These are phyloP conservation scores for Podarcis cretensis DNA, from an alignment of 2,113 vertebrate genomes.

Conservation along the genomic window DNA sequence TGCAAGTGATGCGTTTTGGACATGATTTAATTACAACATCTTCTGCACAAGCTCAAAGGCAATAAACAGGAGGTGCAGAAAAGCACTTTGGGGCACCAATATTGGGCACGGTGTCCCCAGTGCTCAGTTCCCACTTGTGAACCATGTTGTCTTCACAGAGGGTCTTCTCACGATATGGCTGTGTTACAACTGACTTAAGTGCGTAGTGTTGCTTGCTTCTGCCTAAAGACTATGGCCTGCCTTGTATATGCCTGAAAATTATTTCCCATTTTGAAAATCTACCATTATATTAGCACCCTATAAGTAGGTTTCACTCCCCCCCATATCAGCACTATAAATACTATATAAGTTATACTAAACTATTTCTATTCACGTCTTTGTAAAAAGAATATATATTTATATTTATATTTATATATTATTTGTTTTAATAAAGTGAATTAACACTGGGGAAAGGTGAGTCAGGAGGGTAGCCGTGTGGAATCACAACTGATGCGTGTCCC, in stretches of 20 bases:
- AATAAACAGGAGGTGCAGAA: not conserved
- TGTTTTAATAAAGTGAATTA: slow-evolving; percentile 78
- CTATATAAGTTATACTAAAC: slow-evolving; percentile 81
- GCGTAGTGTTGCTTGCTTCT: not conserved
- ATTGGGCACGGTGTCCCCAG: not conserved
- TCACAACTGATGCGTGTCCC: slow-evolving; percentile 58
- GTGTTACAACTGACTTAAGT: not conserved
- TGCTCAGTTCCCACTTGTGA: not conserved
- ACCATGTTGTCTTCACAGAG: not conserved
- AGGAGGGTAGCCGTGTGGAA: slow-evolving; percentile 45
- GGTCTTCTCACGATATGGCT: not conserved
- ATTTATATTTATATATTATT: slow-evolving; percentile 74
- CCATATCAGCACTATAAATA: slow-evolving; percentile 78
- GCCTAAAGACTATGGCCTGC: slow-evolving; percentile 42
- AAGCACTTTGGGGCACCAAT: not conserved
- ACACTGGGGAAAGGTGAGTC: slow-evolving; percentile 60
- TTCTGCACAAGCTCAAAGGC: not conserved
- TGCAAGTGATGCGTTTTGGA: not conserved
- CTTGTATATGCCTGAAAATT: slow-evolving; percentile 74
- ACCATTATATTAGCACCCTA: slow-evolving; percentile 69
- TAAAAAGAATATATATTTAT: slow-evolving; percentile 80
- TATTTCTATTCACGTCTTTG: slow-evolving; percentile 78
- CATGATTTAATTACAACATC: not conserved
- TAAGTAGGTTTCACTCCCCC: slow-evolving; percentile 63
- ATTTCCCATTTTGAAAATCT: slow-evolving; percentile 70